Percentiles rank a stretch among this genome's conserved stretches.
Evolutionary conservation across 2,113 vertebrate genomes (phyloP).

Genomic region (Proterorhinus semilunaris): DNA sequence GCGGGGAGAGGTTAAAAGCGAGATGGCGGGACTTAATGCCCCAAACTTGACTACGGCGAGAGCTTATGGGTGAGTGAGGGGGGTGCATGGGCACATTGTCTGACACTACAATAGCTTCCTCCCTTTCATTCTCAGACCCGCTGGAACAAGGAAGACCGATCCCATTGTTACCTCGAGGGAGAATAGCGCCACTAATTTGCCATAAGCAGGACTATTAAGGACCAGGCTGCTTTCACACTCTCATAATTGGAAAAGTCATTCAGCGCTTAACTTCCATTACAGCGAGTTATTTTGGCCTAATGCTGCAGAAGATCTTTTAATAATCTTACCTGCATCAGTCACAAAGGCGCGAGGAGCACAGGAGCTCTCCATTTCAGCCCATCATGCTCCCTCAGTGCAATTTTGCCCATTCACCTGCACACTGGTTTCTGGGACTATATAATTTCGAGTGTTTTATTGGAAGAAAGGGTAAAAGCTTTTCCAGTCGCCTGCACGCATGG

Average conservation of each 20-base stretch:
- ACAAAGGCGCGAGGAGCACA: slow-evolving; percentile 30
- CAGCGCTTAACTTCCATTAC: slow-evolving; percentile 74
- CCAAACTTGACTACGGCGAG: slow-evolving; percentile 70
- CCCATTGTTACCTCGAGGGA: slow-evolving; percentile 70
- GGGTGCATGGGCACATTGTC: slow-evolving; percentile 73
- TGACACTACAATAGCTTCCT: slow-evolving; percentile 80
- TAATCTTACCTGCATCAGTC: slow-evolving; percentile 53
- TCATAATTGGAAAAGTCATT: slow-evolving; percentile 86
- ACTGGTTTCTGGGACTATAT: not conserved
- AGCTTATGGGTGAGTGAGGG: slow-evolving; percentile 74
- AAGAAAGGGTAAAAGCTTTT: slow-evolving; percentile 9
- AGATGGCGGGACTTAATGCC: slow-evolving; percentile 49
- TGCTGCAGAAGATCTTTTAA: slow-evolving; percentile 58
- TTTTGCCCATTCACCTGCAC: slow-evolving; percentile 1
- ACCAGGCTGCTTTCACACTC: slow-evolving; percentile 86
- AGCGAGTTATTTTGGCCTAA: slow-evolving; percentile 63
- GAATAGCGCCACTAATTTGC: slow-evolving; percentile 87
- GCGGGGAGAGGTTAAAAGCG: slow-evolving; percentile 33
- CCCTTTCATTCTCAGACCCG: slow-evolving; percentile 71
- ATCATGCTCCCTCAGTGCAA: not conserved
- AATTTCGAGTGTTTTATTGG: not conserved
- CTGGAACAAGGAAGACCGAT: slow-evolving; percentile 45
- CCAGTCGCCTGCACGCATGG: not conserved
- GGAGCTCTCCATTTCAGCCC: slow-evolving; percentile 37
- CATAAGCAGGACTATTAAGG: slow-evolving; percentile 84